Evolutionary conservation across 2,797 vertebrate species (phyloP).

Genomic region (Carduelis carduelis): DNA sequence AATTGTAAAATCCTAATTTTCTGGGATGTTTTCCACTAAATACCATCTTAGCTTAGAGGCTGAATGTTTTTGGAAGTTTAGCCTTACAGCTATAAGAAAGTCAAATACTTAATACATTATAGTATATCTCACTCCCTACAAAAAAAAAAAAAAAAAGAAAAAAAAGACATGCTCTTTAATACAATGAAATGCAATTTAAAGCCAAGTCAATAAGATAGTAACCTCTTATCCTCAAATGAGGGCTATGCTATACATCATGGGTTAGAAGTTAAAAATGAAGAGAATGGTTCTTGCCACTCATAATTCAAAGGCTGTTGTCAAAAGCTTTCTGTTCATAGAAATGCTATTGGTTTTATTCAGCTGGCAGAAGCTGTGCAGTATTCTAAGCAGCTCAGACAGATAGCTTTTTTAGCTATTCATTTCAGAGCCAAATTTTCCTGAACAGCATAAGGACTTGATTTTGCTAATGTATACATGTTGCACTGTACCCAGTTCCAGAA

Average conservation of each 20-base stretch:
- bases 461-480: constrained; percentile 62
- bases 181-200: constrained; percentile 59
- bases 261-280: constrained; percentile 56
- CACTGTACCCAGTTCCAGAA: constrained; percentile 40
- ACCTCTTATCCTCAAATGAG: constrained; percentile 51
- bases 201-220: constrained; percentile 48
- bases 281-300: constrained; percentile 17
- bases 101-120: constrained; percentile 18
- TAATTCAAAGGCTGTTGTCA: constrained; percentile 40
- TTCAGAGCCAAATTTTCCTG: constrained; percentile 64
- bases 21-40: constrained; percentile 16
- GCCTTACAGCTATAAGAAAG: neutral
- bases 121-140: neutral
- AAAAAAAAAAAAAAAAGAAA: neutral
- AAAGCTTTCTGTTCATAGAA: constrained; percentile 52
- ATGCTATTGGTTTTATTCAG: constrained; percentile 50
- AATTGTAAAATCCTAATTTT: constrained; percentile 15
- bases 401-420: constrained; percentile 50
- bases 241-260: constrained; percentile 21
- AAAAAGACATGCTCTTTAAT: constrained; percentile 32
- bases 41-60: neutral
- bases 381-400: constrained; percentile 51
- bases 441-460: constrained; percentile 66
- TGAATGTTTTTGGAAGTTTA: neutral
- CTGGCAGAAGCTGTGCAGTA: constrained; percentile 29